A percentile compares a stretch with the other conserved stretches of the same genome.
Conservation (phyloP, 2,113 vertebrate species). For the Dasyornis broadbenti region DNA sequence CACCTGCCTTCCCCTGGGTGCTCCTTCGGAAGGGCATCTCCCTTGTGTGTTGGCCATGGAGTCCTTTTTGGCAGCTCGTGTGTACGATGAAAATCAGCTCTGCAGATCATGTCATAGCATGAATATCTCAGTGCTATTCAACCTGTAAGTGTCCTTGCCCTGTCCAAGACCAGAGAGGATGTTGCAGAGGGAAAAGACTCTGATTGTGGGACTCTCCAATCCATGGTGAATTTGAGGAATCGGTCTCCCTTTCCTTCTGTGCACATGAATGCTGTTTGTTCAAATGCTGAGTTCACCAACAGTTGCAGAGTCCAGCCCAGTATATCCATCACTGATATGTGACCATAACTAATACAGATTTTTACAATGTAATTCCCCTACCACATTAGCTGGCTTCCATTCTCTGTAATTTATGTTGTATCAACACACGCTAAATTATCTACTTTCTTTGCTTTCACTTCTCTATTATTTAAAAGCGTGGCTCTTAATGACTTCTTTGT, state of each 20-base stretch:
- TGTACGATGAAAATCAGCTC: background rate
- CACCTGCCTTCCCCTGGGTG: background rate
- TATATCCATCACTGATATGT: background rate
- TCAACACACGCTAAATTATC: background rate
- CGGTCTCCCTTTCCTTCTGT: background rate
- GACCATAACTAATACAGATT: background rate
- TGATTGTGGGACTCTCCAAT: background rate
- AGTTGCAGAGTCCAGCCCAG: background rate
- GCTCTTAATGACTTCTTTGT: slow-evolving; percentile 5
- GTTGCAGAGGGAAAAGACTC: background rate
- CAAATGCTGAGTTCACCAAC: background rate
- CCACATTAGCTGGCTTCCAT: background rate
- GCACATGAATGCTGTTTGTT: background rate
- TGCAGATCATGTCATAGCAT: background rate
- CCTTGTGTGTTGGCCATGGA: accelerated
- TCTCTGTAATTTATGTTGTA: slow-evolving; percentile 1
- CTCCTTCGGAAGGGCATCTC: background rate
- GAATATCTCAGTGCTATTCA: background rate
- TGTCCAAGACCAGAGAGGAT: background rate
- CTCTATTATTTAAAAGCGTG: background rate
- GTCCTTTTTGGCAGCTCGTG: accelerated
- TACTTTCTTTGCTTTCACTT: background rate
- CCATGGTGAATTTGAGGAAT: background rate
- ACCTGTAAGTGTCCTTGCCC: background rate
- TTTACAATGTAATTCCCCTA: background rate